These are phyloP conservation scores for Melanotus villosus DNA, from an alignment of 2,888 invertebrate species.

Conservation along the genomic window DNA sequence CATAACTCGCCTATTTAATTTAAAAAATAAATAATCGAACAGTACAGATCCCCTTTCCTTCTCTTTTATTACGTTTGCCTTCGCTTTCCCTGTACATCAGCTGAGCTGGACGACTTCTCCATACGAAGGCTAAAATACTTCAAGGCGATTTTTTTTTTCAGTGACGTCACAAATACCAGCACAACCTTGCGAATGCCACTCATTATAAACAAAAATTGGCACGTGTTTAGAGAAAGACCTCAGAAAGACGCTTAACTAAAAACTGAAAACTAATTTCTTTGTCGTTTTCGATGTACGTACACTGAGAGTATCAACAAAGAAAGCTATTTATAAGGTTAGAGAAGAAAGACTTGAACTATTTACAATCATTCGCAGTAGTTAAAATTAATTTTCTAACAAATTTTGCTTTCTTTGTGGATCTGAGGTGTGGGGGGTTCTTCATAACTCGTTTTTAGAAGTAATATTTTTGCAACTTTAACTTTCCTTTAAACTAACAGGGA, in stretches of 20 bases:
- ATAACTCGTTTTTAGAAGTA: no score
- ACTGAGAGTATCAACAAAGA: slow-evolving; percentile 25
- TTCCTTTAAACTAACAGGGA: no score
- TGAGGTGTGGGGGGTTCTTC: no score
- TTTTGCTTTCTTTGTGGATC: no score
- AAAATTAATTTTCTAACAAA: slow-evolving; percentile 17
- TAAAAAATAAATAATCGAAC: no score
- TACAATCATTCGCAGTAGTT: slow-evolving; percentile 2
- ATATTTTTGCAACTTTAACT: slow-evolving; percentile 1
- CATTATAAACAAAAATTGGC: slow-evolving; percentile 19
- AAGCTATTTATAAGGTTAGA: slow-evolving; percentile 29
- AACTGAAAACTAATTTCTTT: slow-evolving; percentile 13
- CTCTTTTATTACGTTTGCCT: not conserved
- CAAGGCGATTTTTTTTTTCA: slow-evolving; percentile 5
- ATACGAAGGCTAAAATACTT: not conserved
- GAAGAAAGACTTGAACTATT: slow-evolving; percentile 21
- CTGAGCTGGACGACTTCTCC: not conserved
- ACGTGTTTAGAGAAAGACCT: slow-evolving; percentile 17
- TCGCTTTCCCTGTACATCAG: not conserved
- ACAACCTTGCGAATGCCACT: slow-evolving; percentile 1
- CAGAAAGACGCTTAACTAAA: slow-evolving; percentile 6
- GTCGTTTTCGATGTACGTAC: slow-evolving; percentile 25
- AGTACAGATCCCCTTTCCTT: not conserved
- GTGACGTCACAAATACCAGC: not conserved
- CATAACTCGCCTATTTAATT: not conserved